Conservation (phyloP, 1,140 invertebrate genomes). For the Camponotus pennsylvanicus region DNA sequence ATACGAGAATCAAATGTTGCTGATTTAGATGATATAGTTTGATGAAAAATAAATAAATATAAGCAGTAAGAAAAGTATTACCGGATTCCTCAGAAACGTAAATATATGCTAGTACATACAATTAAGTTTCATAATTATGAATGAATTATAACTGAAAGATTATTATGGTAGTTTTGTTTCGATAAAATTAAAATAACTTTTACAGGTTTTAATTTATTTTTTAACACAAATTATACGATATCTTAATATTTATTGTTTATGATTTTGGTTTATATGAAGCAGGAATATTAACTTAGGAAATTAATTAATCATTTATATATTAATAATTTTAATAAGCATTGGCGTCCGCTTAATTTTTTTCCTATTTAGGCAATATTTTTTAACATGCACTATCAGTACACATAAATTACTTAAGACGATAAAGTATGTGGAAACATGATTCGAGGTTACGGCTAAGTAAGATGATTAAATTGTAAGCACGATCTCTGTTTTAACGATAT, state of each 20-base stretch:
- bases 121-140: neutral
- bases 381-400: conserved; percentile 19
- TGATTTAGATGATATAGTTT: conserved; percentile 26
- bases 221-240: neutral
- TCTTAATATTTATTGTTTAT: neutral
- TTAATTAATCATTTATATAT: neutral
- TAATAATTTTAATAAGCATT: neutral
- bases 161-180: neutral
- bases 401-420: conserved; percentile 21
- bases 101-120: neutral
- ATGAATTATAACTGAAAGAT: neutral
- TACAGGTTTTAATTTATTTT: neutral
- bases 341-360: neutral
- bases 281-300: neutral
- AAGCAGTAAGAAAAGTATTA: neutral
- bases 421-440: conserved; percentile 15
- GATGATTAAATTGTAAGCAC: conserved; percentile 25
- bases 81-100: neutral
- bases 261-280: conserved; percentile 4
- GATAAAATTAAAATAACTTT: neutral
- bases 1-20: neutral
- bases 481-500: conserved; percentile 43
- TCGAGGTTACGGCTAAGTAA: conserved; percentile 34
- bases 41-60: neutral
- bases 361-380: neutral